phyloP scores from a whole-genome alignment of 1,140 invertebrate genomes.

The Zaprionus lachaisei region DNA sequence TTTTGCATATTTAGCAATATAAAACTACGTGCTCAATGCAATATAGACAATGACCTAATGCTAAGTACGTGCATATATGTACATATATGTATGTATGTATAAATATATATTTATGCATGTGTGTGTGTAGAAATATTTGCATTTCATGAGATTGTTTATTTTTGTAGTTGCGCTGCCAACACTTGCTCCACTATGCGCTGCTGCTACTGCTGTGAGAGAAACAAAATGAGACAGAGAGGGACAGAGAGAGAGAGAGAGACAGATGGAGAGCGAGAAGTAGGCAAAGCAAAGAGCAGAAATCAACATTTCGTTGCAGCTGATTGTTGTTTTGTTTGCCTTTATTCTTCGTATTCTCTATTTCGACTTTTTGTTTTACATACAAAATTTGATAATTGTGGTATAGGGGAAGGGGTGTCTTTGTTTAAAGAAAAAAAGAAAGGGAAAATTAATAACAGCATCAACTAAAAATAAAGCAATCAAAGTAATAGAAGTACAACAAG shows the following conservation, averaged over 20 bases:
- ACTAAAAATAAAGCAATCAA: constrained; percentile 38
- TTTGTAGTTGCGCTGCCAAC: constrained; percentile 1
- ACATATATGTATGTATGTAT: not conserved
- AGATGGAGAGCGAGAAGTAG: constrained; percentile 18
- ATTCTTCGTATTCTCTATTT: constrained; percentile 38
- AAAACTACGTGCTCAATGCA: constrained; percentile 13
- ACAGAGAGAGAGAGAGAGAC: constrained; percentile 9
- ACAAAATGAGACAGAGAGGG: constrained; percentile 8
- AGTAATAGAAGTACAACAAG: constrained; percentile 38
- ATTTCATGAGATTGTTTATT: constrained; percentile 16
- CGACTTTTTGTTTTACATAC: constrained; percentile 33
- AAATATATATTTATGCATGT: not conserved
- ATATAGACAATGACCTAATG: constrained; percentile 37
- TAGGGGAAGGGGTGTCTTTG: constrained; percentile 48
- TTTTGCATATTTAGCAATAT: constrained; percentile 3
- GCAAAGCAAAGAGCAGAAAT: constrained; percentile 34
- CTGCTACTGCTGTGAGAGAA: no score
- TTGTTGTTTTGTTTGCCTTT: constrained; percentile 50
- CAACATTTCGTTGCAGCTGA: constrained; percentile 68
- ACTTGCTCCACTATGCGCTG: constrained; percentile 22
- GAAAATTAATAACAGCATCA: constrained; percentile 29
- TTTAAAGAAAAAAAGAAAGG: constrained; percentile 39
- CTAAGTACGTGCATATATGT: constrained; percentile 7
- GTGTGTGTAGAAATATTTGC: not conserved
- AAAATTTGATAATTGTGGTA: constrained; percentile 61